phyloP scores from a whole-genome alignment of 1,140 invertebrate species.

The Tribolium castaneum region DNA sequence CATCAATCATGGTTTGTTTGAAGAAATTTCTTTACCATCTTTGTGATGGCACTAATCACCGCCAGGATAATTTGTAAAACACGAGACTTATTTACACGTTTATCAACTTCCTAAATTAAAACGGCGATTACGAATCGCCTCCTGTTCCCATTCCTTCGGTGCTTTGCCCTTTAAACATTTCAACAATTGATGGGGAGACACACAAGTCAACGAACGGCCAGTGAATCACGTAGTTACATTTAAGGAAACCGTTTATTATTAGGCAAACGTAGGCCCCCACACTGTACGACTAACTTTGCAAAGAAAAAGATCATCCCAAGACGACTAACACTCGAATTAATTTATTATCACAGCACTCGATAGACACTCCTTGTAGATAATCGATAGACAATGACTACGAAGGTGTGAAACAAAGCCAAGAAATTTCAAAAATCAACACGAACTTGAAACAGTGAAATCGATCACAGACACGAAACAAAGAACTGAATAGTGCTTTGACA shows the following conservation, averaged over 20 bases:
- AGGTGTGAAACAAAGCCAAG: neutral
- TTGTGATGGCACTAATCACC: neutral
- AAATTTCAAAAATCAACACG: neutral
- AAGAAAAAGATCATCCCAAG: neutral
- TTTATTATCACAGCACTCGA: conserved; percentile 2
- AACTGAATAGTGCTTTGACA: neutral
- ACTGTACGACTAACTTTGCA: neutral
- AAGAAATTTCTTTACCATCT: neutral
- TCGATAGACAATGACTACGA: neutral
- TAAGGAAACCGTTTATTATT: conserved; percentile 32
- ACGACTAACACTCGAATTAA: neutral
- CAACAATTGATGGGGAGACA: neutral
- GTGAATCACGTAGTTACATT: conserved; percentile 27
- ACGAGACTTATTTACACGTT: neutral
- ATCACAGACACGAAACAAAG: no score
- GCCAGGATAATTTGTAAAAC: neutral
- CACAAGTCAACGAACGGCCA: conserved; percentile 18
- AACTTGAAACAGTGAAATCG: neutral
- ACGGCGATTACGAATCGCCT: neutral
- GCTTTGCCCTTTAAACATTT: conserved; percentile 8
- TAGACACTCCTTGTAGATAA: neutral
- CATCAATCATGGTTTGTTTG: no score
- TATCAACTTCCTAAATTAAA: neutral
- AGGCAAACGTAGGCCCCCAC: conserved; percentile 11
- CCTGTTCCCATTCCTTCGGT: neutral